Conservation (phyloP, 2,888 invertebrate genomes). For the Tuta absoluta region DNA sequence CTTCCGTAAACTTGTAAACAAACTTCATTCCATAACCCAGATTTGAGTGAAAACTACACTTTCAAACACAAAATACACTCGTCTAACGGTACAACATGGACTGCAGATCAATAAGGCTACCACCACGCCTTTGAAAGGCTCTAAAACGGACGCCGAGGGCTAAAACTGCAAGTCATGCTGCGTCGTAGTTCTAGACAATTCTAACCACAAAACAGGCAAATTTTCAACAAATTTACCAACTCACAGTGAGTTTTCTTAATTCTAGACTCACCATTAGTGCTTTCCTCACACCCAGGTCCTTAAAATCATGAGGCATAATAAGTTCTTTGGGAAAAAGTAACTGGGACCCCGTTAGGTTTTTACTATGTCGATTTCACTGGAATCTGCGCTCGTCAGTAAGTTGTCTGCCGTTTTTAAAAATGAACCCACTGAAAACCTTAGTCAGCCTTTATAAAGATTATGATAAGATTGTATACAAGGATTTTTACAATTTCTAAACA, state of each 20-base stretch:
- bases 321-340: slow-evolving; percentile 48
- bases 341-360: slow-evolving; percentile 49
- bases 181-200: slow-evolving; percentile 26
- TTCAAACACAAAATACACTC: neutral
- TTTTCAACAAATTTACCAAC: neutral
- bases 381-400: neutral
- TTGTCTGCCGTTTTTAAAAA: neutral
- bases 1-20: neutral
- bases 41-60: neutral
- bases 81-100: neutral
- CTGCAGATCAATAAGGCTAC: slow-evolving; percentile 12
- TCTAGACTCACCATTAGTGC: slow-evolving; percentile 65
- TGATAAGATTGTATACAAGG: neutral
- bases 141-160: slow-evolving; percentile 11
- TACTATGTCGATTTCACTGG: slow-evolving; percentile 4
- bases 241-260: slow-evolving; percentile 23
- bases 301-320: slow-evolving; percentile 78
- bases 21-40: neutral
- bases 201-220: slow-evolving; percentile 10
- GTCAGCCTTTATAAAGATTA: neutral
- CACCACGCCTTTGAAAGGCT: slow-evolving; percentile 10
- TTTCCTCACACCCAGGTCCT: slow-evolving; percentile 72
- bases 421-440: neutral
- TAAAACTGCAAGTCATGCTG: slow-evolving; percentile 38
- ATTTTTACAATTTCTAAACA: neutral